These are phyloP conservation scores for Laterallus jamaicensis DNA, from an alignment of 2,113 vertebrate genomes.

Conservation along the genomic window DNA sequence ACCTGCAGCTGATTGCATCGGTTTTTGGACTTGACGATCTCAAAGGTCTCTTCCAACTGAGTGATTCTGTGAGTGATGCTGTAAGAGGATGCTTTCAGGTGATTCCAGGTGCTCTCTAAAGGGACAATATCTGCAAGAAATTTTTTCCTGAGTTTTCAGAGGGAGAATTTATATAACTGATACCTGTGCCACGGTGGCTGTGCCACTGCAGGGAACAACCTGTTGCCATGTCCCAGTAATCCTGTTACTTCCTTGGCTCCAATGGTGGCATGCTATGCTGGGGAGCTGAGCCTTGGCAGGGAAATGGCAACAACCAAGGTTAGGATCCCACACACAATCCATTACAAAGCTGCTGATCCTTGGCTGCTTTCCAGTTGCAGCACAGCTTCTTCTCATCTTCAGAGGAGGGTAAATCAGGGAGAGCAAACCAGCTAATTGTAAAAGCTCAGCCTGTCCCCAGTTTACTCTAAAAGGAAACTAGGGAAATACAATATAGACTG, in stretches of 20 bases:
- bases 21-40: no score
- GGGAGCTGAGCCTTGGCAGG: rapidly evolving
- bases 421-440: not conserved
- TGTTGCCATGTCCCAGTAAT: not conserved
- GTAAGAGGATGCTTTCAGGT: not conserved
- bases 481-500: not conserved
- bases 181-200: not conserved
- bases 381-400: not conserved
- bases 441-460: not conserved
- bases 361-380: not conserved
- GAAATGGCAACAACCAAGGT: not conserved
- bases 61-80: no score
- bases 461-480: not conserved
- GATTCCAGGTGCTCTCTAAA: not conserved
- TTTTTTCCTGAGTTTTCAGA: not conserved
- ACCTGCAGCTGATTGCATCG: not conserved
- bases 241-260: not conserved
- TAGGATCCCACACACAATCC: not conserved
- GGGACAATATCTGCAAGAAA: not conserved
- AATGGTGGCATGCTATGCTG: rapidly evolving
- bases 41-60: no score
- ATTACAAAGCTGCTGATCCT: not conserved
- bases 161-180: not conserved
- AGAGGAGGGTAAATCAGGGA: not conserved
- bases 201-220: not conserved